Conservation (phyloP, 2,113 vertebrate species). For the Lamprologus sp. region DNA sequence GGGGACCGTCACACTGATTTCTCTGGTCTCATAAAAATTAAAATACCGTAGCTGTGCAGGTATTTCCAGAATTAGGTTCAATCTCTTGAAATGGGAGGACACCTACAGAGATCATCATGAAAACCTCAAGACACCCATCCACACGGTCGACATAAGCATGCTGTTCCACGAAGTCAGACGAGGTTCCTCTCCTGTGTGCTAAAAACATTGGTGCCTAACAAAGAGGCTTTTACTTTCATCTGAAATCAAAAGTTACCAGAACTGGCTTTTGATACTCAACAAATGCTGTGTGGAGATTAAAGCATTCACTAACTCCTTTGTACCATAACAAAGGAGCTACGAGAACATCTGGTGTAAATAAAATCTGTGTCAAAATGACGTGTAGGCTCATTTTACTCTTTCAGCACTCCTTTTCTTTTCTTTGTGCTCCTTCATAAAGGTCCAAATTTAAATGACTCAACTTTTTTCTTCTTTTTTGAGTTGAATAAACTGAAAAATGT, state of each 20-base stretch:
- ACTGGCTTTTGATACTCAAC: neutral
- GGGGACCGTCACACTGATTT: neutral
- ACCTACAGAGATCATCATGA: neutral
- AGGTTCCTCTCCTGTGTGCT: neutral
- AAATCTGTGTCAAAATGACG: neutral
- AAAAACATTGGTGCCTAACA: neutral
- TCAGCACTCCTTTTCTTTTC: neutral
- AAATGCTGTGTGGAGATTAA: neutral
- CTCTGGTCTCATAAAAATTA: neutral
- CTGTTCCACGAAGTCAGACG: neutral
- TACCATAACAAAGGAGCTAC: neutral
- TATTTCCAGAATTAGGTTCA: neutral
- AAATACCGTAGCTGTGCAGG: neutral
- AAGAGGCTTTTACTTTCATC: neutral
- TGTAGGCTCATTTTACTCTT: neutral
- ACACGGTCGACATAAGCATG: neutral
- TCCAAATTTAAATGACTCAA: neutral
- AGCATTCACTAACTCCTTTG: neutral
- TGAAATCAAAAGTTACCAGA: neutral
- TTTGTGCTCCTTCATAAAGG: neutral
- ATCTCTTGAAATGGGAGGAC: neutral
- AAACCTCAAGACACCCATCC: neutral
- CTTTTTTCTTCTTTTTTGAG: neutral
- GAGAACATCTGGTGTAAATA: neutral
- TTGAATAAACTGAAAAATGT: neutral